Conservation (phyloP, 2,797 vertebrate species). For the Orientallactaga sibirica region DNA sequence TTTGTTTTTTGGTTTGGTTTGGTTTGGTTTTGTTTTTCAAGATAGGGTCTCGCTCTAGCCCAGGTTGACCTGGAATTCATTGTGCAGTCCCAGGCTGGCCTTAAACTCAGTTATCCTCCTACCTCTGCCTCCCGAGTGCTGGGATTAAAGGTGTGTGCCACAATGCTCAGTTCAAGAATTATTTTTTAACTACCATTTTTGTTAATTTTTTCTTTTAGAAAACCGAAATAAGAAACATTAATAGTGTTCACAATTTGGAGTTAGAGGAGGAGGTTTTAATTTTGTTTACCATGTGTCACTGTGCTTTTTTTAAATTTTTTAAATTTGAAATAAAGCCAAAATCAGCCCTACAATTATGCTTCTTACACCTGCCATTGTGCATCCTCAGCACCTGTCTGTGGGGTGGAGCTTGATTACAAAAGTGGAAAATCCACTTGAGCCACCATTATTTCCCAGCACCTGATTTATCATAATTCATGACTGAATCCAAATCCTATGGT, state of each 20-base stretch:
- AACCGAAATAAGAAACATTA: background rate
- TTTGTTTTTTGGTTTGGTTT: too few relatives aligned
- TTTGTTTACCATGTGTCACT: background rate
- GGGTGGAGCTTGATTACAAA: background rate
- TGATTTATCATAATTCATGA: background rate
- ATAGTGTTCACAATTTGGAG: background rate
- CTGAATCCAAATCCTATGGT: background rate
- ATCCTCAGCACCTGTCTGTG: background rate
- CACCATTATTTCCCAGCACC: background rate
- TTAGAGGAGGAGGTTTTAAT: background rate
- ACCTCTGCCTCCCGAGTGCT: too few relatives aligned
- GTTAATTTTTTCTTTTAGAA: slow-evolving; percentile 36
- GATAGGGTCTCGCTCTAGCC: too few relatives aligned
- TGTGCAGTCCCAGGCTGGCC: too few relatives aligned
- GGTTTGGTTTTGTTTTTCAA: too few relatives aligned
- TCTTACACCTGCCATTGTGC: background rate
- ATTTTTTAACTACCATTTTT: background rate
- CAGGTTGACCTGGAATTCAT: too few relatives aligned
- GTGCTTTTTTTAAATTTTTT: background rate
- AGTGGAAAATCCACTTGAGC: background rate
- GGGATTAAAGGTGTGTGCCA: too few relatives aligned
- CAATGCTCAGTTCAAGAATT: background rate
- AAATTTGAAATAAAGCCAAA: background rate
- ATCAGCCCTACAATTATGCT: background rate
- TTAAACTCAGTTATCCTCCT: too few relatives aligned